Conservation (phyloP, 2,888 invertebrate species). For the Drosophila paracracens region DNA sequence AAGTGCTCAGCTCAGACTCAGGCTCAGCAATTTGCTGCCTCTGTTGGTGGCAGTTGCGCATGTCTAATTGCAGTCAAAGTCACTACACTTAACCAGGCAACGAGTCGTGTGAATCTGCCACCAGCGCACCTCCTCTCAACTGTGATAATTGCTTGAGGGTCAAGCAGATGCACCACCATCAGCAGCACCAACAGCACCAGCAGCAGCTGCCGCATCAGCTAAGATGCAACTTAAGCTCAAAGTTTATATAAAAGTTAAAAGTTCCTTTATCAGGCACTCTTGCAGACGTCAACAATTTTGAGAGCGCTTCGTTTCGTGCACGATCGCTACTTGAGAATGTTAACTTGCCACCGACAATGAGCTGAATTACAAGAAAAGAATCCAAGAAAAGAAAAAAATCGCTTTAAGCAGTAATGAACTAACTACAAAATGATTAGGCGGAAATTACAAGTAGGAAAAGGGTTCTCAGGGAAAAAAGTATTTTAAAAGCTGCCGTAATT, state of each 20-base stretch:
- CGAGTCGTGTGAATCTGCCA: conserved; percentile 64
- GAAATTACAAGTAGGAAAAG: conserved; percentile 2
- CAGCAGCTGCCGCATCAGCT: conserved; percentile 22
- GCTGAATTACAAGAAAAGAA: conserved; percentile 42
- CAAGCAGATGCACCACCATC: conserved; percentile 49
- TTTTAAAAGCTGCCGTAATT: background rate
- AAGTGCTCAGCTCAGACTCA: conserved; percentile 25
- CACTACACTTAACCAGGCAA: conserved; percentile 42
- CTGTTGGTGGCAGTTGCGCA: conserved; percentile 66
- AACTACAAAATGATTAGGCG: conserved; percentile 9
- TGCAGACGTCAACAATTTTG: conserved; percentile 41
- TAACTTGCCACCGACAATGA: conserved; percentile 54
- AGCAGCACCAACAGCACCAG: conserved; percentile 35
- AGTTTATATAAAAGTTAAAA: conserved; percentile 15
- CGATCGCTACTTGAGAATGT: conserved; percentile 56
- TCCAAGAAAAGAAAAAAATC: background rate
- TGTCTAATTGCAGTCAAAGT: conserved; percentile 76
- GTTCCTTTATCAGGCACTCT: conserved; percentile 45
- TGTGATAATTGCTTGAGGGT: conserved; percentile 73
- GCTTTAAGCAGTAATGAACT: conserved; percentile 13
- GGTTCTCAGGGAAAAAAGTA: background rate
- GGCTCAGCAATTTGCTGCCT: conserved; percentile 16
- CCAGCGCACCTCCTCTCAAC: conserved; percentile 36
- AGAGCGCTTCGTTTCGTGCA: conserved; percentile 44
- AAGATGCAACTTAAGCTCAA: conserved; percentile 29